phyloP scores from a whole-genome alignment of 2,888 invertebrate genomes.

The Pterostichus niger region DNA sequence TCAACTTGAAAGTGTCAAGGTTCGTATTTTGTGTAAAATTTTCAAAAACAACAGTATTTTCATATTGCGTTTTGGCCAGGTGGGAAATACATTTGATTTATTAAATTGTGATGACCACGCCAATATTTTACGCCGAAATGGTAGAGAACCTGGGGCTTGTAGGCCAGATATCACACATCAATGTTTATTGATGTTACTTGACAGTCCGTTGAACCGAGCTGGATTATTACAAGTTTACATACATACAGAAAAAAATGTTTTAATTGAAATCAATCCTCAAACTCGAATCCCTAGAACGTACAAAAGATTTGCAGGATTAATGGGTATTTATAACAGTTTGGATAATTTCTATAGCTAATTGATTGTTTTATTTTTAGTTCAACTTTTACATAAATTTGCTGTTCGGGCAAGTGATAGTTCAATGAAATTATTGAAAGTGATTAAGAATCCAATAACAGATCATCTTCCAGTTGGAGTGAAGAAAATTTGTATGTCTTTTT shows the following conservation, averaged over 20 bases:
- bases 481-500: constrained; percentile 94
- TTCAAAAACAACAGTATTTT: constrained; percentile 12
- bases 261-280: constrained; percentile 97
- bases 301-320: constrained; percentile 96
- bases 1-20: constrained; percentile 97
- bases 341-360: neutral
- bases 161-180: constrained; percentile 99
- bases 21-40: constrained; percentile 74
- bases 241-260: constrained; percentile 93
- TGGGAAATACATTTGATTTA: constrained; percentile 92
- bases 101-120: constrained; percentile 97
- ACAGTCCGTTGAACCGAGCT: constrained; percentile 97
- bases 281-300: constrained; percentile 98
- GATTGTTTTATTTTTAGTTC: constrained; percentile 84
- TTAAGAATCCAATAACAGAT: constrained; percentile 96
- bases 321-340: constrained; percentile 83
- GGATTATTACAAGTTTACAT: constrained; percentile 97
- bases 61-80: constrained; percentile 79
- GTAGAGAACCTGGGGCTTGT: constrained; percentile 91
- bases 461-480: constrained; percentile 96
- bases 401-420: constrained; percentile 94
- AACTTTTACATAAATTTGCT: constrained; percentile 95
- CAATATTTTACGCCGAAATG: constrained; percentile 90
- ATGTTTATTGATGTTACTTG: constrained; percentile 97
- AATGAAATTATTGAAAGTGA: constrained; percentile 94